A percentile compares a stretch with the other conserved stretches of the same genome.
Conservation (phyloP, 1,140 invertebrate genomes). For the Sitophilus oryzae region DNA sequence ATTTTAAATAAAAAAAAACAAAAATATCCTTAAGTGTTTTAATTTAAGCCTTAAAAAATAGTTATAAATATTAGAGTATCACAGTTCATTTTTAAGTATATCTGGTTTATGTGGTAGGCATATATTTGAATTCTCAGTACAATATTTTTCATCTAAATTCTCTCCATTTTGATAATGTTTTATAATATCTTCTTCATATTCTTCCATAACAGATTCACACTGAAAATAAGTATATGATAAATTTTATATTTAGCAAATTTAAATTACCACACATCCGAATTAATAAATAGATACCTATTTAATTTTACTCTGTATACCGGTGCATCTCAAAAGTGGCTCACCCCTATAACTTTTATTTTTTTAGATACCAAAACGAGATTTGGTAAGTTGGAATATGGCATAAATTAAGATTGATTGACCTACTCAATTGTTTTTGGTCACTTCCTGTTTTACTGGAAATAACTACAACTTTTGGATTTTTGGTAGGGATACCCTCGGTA, state of each 20-base stretch:
- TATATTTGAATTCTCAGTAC: constrained; percentile 17
- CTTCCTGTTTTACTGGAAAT: no score
- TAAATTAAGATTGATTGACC: no score
- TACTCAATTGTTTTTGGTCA: no score
- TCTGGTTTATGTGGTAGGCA: constrained; percentile 11
- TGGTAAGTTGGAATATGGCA: no score
- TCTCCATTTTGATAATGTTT: constrained; percentile 39
- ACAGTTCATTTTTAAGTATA: constrained; percentile 19
- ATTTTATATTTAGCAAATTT: no score
- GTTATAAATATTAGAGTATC: constrained; percentile 4
- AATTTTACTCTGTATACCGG: no score
- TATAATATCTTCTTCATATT: constrained; percentile 54
- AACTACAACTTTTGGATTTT: no score
- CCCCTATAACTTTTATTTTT: no score
- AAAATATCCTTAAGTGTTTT: neutral
- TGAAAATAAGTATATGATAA: constrained; percentile 39
- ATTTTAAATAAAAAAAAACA: constrained; percentile 6
- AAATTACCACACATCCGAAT: constrained; percentile 3
- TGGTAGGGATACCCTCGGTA: no score
- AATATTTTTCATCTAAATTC: constrained; percentile 26
- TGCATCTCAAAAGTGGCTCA: no score
- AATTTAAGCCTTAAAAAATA: neutral
- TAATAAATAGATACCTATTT: no score
- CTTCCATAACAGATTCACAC: constrained; percentile 56
- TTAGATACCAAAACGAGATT: no score